phyloP scores from a whole-genome alignment of 2,888 invertebrate genomes.

The Caenorhabditis uteleia region DNA sequence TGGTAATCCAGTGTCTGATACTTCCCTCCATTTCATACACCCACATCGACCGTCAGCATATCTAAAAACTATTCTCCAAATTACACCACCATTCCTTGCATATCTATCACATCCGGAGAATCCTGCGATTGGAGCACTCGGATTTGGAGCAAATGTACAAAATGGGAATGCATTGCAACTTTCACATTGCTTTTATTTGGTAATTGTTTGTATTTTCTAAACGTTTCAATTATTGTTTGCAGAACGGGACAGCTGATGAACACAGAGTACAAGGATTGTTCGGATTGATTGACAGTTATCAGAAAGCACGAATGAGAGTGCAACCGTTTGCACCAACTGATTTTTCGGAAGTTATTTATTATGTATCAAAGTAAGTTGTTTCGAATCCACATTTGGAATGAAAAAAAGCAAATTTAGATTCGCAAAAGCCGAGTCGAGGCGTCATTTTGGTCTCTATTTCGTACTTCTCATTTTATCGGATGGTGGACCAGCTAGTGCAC shows the following conservation, averaged over 20 bases:
- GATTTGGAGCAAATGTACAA: conserved; percentile 73
- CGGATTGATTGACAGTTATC: conserved; percentile 74
- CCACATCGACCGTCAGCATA: conserved; percentile 72
- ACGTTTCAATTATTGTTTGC: conserved; percentile 33
- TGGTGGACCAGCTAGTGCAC: conserved; percentile 51
- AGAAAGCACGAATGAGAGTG: conserved; percentile 72
- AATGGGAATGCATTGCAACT: conserved; percentile 8
- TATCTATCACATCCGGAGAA: conserved; percentile 33
- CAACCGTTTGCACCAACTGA: conserved; percentile 75
- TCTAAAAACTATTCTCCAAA: conserved; percentile 71
- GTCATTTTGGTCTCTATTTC: conserved; percentile 53
- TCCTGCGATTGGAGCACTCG: conserved; percentile 69
- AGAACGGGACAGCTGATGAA: conserved; percentile 74
- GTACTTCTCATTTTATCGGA: conserved; percentile 63
- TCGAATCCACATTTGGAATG: neutral
- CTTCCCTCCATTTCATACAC: conserved; percentile 71
- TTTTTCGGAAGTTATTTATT: conserved; percentile 75
- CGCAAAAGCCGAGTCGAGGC: conserved; percentile 58
- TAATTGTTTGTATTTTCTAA: neutral
- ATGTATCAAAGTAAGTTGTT: conserved; percentile 72
- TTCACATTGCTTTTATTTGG: conserved; percentile 36
- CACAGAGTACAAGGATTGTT: conserved; percentile 73
- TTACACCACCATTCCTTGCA: conserved; percentile 59
- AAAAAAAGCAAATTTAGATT: conserved; percentile 11
- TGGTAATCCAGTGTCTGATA: conserved; percentile 70